These are phyloP conservation scores for Invenusta paracnida DNA, from an alignment of 2,888 invertebrate species.

Conservation along the genomic window DNA sequence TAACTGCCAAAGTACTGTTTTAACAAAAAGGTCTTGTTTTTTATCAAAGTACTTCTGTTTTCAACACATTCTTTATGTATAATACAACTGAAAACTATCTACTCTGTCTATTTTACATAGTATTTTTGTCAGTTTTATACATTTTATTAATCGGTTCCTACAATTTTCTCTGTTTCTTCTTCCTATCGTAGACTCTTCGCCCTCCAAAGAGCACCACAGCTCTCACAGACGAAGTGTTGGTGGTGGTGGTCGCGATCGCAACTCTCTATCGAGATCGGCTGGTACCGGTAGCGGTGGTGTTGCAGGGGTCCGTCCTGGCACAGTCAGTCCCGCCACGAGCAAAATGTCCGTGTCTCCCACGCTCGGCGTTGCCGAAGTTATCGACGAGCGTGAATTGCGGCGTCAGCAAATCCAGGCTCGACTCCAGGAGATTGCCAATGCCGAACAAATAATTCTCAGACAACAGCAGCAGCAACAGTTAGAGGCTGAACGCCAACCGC, in stretches of 20 bases:
- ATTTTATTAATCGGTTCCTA: background rate
- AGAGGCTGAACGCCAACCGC: background rate
- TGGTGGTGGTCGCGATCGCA: background rate
- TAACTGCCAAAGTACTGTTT: no score
- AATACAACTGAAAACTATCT: no score
- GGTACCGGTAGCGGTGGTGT: background rate
- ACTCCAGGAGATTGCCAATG: constrained; percentile 1
- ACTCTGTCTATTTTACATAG: no score
- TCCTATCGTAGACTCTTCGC: background rate
- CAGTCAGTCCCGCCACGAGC: no score
- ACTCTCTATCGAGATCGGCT: background rate
- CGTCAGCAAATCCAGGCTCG: constrained; percentile 4
- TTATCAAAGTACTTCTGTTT: no score
- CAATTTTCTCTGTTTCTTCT: background rate
- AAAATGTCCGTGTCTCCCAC: background rate
- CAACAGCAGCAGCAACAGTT: no score
- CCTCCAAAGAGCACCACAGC: background rate
- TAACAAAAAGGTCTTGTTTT: no score
- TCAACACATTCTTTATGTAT: no score
- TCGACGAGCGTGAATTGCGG: background rate
- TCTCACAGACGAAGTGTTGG: background rate
- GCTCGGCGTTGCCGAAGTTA: background rate
- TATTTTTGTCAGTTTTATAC: no score
- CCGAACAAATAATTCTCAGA: background rate
- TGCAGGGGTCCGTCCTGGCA: background rate